A percentile compares a stretch with the other conserved stretches of the same genome.
Evolutionary conservation across 1,140 invertebrate genomes (phyloP).

Genomic region (Papilio polyxenes): DNA sequence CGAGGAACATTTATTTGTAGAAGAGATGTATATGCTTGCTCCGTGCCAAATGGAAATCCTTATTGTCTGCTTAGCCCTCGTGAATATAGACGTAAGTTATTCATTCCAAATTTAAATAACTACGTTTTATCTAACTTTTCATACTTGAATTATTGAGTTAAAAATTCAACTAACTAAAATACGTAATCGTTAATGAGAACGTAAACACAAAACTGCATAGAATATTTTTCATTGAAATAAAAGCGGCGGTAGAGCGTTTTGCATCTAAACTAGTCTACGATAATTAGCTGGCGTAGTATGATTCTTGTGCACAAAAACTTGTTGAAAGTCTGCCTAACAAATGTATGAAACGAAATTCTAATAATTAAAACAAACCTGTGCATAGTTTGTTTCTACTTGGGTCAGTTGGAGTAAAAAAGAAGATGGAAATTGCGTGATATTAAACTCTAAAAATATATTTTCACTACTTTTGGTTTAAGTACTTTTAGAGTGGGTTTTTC

Average conservation of each 20-base stretch:
- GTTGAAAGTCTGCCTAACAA: neutral
- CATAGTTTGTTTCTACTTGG: neutral
- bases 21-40: too few species aligned
- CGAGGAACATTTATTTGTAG: too few species aligned
- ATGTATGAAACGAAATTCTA: neutral
- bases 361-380: neutral
- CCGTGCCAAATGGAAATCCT: too few species aligned
- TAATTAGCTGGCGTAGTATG: neutral
- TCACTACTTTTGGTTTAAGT: neutral
- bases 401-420: neutral
- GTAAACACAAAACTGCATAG: neutral
- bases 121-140: neutral
- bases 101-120: neutral
- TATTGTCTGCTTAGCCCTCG: too few species aligned
- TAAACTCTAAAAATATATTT: too few species aligned
- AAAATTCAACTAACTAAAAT: neutral
- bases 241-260: neutral
- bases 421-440: neutral
- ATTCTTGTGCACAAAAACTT: neutral
- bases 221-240: neutral
- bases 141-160: neutral
- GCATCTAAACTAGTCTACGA: neutral
- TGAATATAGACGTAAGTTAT: too few species aligned
- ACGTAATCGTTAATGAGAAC: neutral
- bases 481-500: neutral